These are phyloP conservation scores for Exephanes ischioxanthus DNA, from an alignment of 2,888 invertebrate genomes.

Conservation along the genomic window DNA sequence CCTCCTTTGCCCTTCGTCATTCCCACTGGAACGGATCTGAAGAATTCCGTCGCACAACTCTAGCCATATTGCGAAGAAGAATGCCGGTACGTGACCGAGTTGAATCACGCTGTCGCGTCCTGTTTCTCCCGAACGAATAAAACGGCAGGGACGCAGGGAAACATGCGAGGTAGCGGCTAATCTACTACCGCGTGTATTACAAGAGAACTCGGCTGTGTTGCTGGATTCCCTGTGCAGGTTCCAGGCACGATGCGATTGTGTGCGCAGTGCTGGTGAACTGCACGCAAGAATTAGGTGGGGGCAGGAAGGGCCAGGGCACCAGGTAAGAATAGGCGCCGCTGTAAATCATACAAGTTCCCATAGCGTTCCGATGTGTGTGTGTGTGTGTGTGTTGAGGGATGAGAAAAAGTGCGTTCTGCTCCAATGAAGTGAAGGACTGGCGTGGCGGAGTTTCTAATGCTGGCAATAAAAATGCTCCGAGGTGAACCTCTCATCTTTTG, in stretches of 20 bases:
- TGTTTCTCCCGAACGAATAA: constrained; percentile 60
- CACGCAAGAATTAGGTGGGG: constrained; percentile 43
- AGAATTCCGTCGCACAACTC: constrained; percentile 53
- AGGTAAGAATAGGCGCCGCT: constrained; percentile 58
- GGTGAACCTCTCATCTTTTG: background rate
- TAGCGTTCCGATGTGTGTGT: background rate
- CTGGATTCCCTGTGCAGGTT: constrained; percentile 28
- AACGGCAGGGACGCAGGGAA: constrained; percentile 47
- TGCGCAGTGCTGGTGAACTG: constrained; percentile 20
- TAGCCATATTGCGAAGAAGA: constrained; percentile 48
- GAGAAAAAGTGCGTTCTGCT: background rate
- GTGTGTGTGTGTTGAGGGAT: background rate
- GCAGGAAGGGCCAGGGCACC: constrained; percentile 16
- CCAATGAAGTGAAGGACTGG: background rate
- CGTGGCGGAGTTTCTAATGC: background rate
- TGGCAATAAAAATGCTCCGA: background rate
- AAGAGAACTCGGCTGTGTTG: constrained; percentile 9
- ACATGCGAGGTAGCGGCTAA: constrained; percentile 64
- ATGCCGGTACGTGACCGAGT: constrained; percentile 66
- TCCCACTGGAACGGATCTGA: constrained; percentile 63
- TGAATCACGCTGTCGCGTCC: constrained; percentile 62
- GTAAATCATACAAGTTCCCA: constrained; percentile 66
- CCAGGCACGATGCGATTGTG: constrained; percentile 18
- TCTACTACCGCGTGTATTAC: constrained; percentile 39
- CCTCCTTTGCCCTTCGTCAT: constrained; percentile 15